A percentile compares a stretch with the other conserved stretches of the same genome.
Evolutionary conservation across 2,888 invertebrate genomes (phyloP).

Genomic region (Theristus sp.): DNA sequence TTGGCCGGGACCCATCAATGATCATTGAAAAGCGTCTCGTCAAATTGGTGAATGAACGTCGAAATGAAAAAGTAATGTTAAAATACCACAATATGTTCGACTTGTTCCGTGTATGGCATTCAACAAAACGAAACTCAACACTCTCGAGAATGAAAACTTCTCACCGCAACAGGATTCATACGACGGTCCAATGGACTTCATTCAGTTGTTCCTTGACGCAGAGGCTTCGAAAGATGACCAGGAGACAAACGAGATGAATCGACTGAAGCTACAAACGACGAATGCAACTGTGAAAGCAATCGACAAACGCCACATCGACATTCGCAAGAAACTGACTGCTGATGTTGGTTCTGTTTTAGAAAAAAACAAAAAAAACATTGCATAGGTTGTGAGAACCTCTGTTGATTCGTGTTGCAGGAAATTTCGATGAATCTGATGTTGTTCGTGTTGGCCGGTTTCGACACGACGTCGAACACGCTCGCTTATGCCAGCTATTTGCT

Average conservation of each 20-base stretch:
- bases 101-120: no score
- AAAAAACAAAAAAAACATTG: constrained; percentile 8
- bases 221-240: constrained; percentile 10
- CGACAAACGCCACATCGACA: no score
- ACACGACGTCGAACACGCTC: constrained; percentile 38
- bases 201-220: constrained; percentile 21
- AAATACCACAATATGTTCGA: no score
- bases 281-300: no score
- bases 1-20: background rate
- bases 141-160: no score
- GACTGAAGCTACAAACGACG: no score
- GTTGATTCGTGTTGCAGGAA: constrained; percentile 10
- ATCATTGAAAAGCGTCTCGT: background rate
- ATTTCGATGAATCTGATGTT: constrained; percentile 16
- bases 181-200: no score
- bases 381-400: no score
- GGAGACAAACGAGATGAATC: constrained; percentile 6
- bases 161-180: no score
- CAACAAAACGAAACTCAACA: no score
- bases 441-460: constrained; percentile 23
- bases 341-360: background rate
- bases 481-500: constrained; percentile 34
- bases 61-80: background rate
- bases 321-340: background rate
- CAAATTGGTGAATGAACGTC: background rate